These are phyloP conservation scores for Agelaius phoeniceus DNA, from an alignment of 2,113 vertebrate species.

Conservation along the genomic window DNA sequence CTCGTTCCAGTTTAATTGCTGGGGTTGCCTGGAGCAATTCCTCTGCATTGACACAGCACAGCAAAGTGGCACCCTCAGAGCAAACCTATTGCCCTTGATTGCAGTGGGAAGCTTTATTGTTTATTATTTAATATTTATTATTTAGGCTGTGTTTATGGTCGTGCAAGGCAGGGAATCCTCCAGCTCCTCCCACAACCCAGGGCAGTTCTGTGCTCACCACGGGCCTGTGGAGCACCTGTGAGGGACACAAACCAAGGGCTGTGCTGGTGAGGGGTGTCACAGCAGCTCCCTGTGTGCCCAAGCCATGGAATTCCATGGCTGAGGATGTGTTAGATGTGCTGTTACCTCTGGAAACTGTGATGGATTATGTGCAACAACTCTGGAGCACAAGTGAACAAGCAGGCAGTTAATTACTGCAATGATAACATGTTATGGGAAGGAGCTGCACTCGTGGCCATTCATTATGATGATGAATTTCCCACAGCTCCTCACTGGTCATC, in stretches of 20 bases:
- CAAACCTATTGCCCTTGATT: neutral
- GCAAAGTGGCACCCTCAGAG: neutral
- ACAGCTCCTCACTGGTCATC: neutral
- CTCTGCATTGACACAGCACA: neutral
- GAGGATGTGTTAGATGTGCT: neutral
- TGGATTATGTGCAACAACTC: neutral
- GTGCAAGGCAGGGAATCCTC: neutral
- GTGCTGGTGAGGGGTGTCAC: neutral
- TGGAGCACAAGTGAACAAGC: neutral
- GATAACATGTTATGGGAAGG: neutral
- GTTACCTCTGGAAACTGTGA: neutral
- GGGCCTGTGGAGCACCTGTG: accelerated
- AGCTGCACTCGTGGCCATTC: neutral
- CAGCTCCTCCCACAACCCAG: neutral
- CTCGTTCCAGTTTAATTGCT: neutral
- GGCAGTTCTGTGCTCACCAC: accelerated
- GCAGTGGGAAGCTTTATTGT: too few species aligned
- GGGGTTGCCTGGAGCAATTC: neutral
- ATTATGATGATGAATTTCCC: neutral
- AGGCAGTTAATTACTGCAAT: constrained; percentile 41
- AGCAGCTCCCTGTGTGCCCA: neutral
- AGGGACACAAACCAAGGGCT: neutral
- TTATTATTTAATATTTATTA: neutral
- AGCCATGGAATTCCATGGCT: neutral
- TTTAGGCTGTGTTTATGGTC: neutral